A percentile compares a stretch with the other conserved stretches of the same genome.
phyloP scores from a whole-genome alignment of 2,113 vertebrate genomes.

The Siphamia tubifer region DNA sequence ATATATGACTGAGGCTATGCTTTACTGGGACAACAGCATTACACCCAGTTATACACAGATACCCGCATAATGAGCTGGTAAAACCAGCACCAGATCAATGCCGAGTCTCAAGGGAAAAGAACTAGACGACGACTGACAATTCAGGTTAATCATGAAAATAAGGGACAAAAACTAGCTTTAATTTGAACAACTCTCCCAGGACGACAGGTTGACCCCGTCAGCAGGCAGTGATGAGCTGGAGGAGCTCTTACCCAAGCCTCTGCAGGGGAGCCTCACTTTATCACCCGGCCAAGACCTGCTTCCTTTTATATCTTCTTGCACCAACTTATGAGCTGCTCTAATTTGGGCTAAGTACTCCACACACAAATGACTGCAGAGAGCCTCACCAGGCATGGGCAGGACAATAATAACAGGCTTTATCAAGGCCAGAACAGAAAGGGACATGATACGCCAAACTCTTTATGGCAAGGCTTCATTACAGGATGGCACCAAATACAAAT shows the following conservation, averaged over 20 bases:
- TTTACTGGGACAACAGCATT: not conserved
- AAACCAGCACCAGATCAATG: constrained; percentile 20
- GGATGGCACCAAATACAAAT: constrained; percentile 39
- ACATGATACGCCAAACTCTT: constrained; percentile 16
- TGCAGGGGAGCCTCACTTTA: constrained; percentile 21
- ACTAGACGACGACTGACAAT: constrained; percentile 26
- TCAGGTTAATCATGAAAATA: constrained; percentile 48
- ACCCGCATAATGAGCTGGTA: not conserved
- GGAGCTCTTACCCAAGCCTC: constrained; percentile 28
- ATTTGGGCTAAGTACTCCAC: constrained; percentile 53
- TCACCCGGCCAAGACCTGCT: constrained; percentile 55
- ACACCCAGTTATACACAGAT: constrained; percentile 7
- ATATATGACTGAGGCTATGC: not conserved
- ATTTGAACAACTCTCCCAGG: constrained; percentile 40
- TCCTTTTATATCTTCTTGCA: constrained; percentile 65
- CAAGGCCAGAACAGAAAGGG: constrained; percentile 16
- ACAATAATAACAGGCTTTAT: constrained; percentile 53
- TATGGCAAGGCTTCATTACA: constrained; percentile 22
- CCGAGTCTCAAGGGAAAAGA: constrained; percentile 13
- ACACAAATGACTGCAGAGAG: constrained; percentile 33
- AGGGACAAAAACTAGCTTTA: constrained; percentile 24
- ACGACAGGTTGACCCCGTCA: constrained; percentile 17
- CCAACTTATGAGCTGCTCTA: constrained; percentile 44
- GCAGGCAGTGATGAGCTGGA: constrained; percentile 7
- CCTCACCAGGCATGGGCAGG: constrained; percentile 5